Base-by-base conservation (phyloP, 2,113 vertebrate species). In the Charadrius vociferus region DNA sequence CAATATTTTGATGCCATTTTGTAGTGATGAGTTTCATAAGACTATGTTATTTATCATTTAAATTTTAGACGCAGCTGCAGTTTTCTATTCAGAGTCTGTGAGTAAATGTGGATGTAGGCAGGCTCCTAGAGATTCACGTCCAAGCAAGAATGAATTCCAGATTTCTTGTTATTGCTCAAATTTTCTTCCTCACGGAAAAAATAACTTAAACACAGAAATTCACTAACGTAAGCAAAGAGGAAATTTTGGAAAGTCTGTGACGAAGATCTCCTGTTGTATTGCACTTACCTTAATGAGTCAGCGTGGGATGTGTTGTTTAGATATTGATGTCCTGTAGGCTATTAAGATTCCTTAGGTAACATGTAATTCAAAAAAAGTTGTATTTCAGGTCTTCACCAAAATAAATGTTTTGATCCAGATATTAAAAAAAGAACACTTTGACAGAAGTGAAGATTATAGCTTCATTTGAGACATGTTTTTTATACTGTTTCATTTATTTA, bases 251-350 rank as follows among this genome's bases (percentile, higher is more conserved):
- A 90, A 94, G 30, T 50, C 53, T 75, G 23, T 95, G 95, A 97
- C 58, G 71, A 90, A 90, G 22, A 73, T 77, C 56, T 78, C 50
- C 50, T 80, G 39, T 62, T 62, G 4, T 29, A 70, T 45, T 82
- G 34, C 81, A 39, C 37, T 94, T 94, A 95, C 73, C 91, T 94
- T 91, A 82, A 43, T 90, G 81, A 93, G 34, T 93, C 73, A 89
- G 39, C 2, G 3, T 72, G 39, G 56, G 39, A 67, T 56, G 52
- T 23, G 21, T 39, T 72, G 4, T 72, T 91, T 82, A 30, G 26
- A 86, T 12, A 41, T 6, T 84, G 63, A 66, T 29, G 27, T 65
- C 23, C 36, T 49, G 14, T 29, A 41, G 55, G 65, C 65, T 93
- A 34, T 66, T 65, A 85, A 37, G 10, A 79, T 72, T 56, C 9